Base-by-base conservation (phyloP, 2,113 vertebrate genomes). In the Litocranius walleri region DNA sequence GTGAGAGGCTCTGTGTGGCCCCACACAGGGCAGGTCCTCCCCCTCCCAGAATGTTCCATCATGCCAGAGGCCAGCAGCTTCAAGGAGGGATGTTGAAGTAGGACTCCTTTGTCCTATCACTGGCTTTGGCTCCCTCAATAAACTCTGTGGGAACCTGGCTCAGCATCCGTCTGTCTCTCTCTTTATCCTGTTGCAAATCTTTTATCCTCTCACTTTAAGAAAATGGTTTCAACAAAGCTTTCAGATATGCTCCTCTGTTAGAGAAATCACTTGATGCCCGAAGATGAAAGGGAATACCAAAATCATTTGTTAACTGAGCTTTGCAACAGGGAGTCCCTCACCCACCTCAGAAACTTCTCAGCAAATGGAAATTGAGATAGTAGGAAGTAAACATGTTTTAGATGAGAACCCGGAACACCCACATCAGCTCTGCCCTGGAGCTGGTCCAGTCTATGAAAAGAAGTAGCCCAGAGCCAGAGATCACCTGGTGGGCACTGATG, bases 71-170 rank as follows among this genome's bases (percentile, higher is more conserved):
- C 84, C 86, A 78, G 43, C 48, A 71, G 64, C 59, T 94, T 91
- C 87, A 86, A 86, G 54, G 50, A 78, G 25, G 7, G 45, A n/a
- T 78, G 48, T 30, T 91, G 78, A 95, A 78, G 17, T 64, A 83
- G 95, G 89, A 93, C 91, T 97, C 36, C 88, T 77, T 56, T 16
- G 83, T 96, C 96, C 83, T 96, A 30, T 90, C 36, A 64, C 67
- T 90, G 91, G 95, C 91, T 92, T 87, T 88, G 93, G 84, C 93
- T 86, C 61, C 97, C 59, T 97, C 95, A 98, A 98, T 98, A 98
- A 98, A 98, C 59, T 96, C 84, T 94, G 74, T 94, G 86, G 91
- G 96, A 96, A 97, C 56, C 88, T 88, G 87, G 56, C 59, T 95
- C n/a, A 30, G 56, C 64, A 59, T 97, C 67, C 29, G 56, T 56